These are phyloP conservation scores for Plemyria rubiginata DNA, from an alignment of 2,888 invertebrate species.

Conservation along the genomic window DNA sequence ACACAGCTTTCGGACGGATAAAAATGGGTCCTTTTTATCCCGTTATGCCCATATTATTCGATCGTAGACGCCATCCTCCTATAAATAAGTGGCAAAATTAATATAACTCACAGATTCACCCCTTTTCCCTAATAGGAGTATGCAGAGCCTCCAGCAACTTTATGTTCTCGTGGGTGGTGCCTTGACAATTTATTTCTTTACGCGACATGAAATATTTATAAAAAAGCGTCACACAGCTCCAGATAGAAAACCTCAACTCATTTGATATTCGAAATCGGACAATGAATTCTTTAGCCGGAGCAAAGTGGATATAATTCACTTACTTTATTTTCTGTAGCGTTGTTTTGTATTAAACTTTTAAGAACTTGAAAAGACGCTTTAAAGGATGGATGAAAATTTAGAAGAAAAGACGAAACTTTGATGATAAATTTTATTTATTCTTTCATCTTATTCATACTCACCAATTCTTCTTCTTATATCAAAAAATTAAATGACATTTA, in stretches of 20 bases:
- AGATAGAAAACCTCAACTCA: constrained; percentile 43
- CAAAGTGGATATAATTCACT: constrained; percentile 33
- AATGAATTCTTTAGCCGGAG: constrained; percentile 37
- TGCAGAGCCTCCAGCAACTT: constrained; percentile 4
- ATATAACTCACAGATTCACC: constrained; percentile 6
- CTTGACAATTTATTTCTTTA: constrained; percentile 27
- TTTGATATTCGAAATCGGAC: constrained; percentile 57
- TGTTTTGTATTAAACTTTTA: constrained; percentile 22
- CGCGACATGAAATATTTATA: constrained; percentile 31
- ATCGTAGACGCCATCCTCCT: too few species aligned
- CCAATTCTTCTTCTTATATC: too few species aligned
- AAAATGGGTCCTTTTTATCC: neutral
- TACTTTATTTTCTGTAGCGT: constrained; percentile 27
- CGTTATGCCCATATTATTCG: too few species aligned
- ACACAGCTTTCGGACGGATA: too few species aligned
- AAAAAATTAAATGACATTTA: too few species aligned
- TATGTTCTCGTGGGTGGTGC: constrained; percentile 5
- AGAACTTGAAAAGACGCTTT: neutral
- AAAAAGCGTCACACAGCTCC: constrained; percentile 29
- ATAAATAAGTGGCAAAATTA: neutral
- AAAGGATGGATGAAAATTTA: neutral
- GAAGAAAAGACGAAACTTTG: neutral
- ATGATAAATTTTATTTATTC: neutral
- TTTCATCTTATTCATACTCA: neutral
- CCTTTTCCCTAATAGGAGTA: constrained; percentile 15